phyloP scores from a whole-genome alignment of 1,140 invertebrate species.

The Pseudachorutes palmiensis region DNA sequence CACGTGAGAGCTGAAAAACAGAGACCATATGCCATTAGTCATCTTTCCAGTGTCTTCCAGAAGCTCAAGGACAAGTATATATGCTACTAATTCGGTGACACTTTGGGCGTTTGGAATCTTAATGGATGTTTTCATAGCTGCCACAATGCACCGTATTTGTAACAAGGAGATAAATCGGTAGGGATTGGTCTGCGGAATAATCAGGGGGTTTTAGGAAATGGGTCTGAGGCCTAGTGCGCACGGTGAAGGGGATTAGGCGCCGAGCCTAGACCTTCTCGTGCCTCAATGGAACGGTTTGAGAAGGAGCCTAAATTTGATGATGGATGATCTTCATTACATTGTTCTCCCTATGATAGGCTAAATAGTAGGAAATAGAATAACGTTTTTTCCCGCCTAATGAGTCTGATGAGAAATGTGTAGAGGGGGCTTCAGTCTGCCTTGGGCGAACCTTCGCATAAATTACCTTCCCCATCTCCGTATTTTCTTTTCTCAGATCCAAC shows the following conservation, averaged over 20 bases:
- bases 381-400: background rate
- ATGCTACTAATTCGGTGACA: too few species aligned
- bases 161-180: background rate
- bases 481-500: too few species aligned
- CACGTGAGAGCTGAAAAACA: conserved; percentile 69
- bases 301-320: background rate
- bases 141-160: too few species aligned
- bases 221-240: background rate
- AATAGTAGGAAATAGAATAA: conserved; percentile 1
- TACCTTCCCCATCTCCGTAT: background rate
- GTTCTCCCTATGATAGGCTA: background rate
- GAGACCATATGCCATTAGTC: background rate
- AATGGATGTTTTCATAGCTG: too few species aligned
- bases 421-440: too few species aligned
- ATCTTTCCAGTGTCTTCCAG: too few species aligned
- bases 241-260: too few species aligned
- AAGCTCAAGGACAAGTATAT: too few species aligned
- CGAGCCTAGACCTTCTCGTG: too few species aligned
- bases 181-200: conserved; percentile 30
- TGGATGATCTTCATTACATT: background rate
- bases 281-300: too few species aligned
- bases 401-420: background rate
- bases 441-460: background rate
- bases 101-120: too few species aligned
- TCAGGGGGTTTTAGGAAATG: conserved; percentile 16